Conservation (phyloP, 2,888 invertebrate genomes). For the Amphipoea oculea region DNA sequence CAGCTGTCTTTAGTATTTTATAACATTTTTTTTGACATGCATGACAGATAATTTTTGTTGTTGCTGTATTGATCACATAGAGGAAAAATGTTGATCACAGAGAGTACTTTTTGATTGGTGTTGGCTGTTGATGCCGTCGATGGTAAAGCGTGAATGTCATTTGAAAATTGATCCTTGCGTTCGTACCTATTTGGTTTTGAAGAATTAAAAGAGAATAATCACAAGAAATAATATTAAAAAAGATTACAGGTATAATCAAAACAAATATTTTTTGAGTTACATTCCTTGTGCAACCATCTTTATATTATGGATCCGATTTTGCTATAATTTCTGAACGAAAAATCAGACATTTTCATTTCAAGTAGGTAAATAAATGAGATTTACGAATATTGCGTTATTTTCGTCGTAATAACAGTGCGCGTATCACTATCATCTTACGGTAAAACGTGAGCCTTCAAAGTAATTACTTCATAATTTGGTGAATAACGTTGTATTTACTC, state of each 20-base stretch:
- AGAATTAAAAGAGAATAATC: background rate
- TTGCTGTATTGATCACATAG: background rate
- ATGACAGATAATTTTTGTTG: constrained; percentile 14
- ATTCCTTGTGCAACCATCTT: background rate
- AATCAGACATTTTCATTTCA: constrained; percentile 72
- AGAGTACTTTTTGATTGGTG: no score
- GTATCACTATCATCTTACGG: constrained; percentile 26
- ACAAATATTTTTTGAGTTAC: background rate
- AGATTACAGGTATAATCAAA: background rate
- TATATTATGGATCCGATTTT: constrained; percentile 13
- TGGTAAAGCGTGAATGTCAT: constrained; percentile 7
- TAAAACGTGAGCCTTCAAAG: constrained; percentile 36
- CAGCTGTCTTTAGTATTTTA: constrained; percentile 6
- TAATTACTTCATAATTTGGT: constrained; percentile 22
- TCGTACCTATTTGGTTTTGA: background rate
- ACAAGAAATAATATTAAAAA: background rate
- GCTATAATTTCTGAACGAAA: constrained; percentile 61
- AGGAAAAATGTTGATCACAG: no score
- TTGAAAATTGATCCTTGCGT: background rate
- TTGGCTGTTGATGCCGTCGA: no score
- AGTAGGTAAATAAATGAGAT: constrained; percentile 73
- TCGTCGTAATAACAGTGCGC: constrained; percentile 29
- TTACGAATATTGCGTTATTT: constrained; percentile 55
- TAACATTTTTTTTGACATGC: constrained; percentile 19
- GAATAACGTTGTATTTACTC: constrained; percentile 22